A percentile compares a stretch with the other conserved stretches of the same genome.
These are phyloP conservation scores for Abrostola tripartita DNA, from an alignment of 2,888 invertebrate genomes.

Conservation along the genomic window DNA sequence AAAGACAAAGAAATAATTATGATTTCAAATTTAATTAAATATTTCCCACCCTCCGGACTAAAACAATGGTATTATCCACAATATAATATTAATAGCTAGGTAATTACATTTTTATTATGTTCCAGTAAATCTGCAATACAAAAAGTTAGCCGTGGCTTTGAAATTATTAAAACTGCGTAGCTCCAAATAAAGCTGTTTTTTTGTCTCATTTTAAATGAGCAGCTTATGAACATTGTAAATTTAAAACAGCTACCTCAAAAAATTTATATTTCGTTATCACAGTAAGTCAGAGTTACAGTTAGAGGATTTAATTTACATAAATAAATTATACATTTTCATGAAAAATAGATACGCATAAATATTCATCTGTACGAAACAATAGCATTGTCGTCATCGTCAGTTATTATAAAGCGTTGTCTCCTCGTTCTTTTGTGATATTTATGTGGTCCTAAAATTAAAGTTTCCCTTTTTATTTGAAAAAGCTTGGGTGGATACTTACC, in stretches of 20 bases:
- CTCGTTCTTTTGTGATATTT: slow-evolving; percentile 12
- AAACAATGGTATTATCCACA: too few species aligned
- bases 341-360: slow-evolving; percentile 52
- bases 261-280: slow-evolving; percentile 12
- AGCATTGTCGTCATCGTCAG: slow-evolving; percentile 31
- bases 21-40: too few species aligned
- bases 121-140: too few species aligned
- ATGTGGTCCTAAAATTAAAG: too few species aligned
- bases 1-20: too few species aligned
- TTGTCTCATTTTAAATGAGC: background rate
- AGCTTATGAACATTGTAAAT: slow-evolving; percentile 47
- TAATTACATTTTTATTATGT: too few species aligned
- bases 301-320: slow-evolving; percentile 48
- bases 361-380: slow-evolving; percentile 46
- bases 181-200: background rate
- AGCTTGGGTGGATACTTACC: too few species aligned
- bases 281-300: slow-evolving; percentile 41
- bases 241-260: slow-evolving; percentile 19
- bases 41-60: too few species aligned
- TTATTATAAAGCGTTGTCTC: slow-evolving; percentile 23
- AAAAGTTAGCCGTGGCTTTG: too few species aligned
- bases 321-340: slow-evolving; percentile 55
- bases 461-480: too few species aligned
- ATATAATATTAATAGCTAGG: too few species aligned
- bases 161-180: too few species aligned